These are phyloP conservation scores for Pomacea maculata DNA, from an alignment of 1,140 invertebrate genomes.

Conservation along the genomic window DNA sequence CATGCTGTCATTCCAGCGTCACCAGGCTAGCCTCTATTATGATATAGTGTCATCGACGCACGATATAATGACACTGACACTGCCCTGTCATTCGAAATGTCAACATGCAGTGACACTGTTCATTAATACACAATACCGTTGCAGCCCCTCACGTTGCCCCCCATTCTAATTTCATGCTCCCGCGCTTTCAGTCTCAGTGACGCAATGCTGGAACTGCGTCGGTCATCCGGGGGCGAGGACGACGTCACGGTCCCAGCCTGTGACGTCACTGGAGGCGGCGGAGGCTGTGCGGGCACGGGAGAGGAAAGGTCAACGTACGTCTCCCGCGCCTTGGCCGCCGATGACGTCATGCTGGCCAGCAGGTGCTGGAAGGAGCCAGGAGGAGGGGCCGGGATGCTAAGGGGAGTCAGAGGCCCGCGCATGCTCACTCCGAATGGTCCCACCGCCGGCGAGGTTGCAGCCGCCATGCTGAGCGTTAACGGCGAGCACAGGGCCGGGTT, in stretches of 20 bases:
- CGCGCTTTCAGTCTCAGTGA: constrained; percentile 86
- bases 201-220: constrained; percentile 86
- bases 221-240: constrained; percentile 66
- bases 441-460: not conserved
- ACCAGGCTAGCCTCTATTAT: too few species aligned
- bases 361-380: constrained; percentile 83
- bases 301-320: constrained; percentile 46
- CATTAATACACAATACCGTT: constrained; percentile 28
- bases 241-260: constrained; percentile 20
- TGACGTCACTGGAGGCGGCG: constrained; percentile 9
- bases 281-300: constrained; percentile 65
- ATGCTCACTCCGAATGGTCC: constrained; percentile 32
- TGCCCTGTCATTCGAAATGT: not conserved
- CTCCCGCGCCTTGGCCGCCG: constrained; percentile 71
- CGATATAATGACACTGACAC: too few species aligned
- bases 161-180: constrained; percentile 87
- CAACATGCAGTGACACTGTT: not conserved
- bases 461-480: constrained; percentile 19
- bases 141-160: constrained; percentile 20
- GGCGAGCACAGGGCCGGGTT: constrained; percentile 16
- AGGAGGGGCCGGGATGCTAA: constrained; percentile 53
- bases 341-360: constrained; percentile 77
- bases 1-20: too few species aligned
- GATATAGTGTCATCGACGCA: too few species aligned
- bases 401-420: constrained; percentile 32